Conservation (phyloP, 2,113 vertebrate genomes). For the Cranoglanis bouderius region DNA sequence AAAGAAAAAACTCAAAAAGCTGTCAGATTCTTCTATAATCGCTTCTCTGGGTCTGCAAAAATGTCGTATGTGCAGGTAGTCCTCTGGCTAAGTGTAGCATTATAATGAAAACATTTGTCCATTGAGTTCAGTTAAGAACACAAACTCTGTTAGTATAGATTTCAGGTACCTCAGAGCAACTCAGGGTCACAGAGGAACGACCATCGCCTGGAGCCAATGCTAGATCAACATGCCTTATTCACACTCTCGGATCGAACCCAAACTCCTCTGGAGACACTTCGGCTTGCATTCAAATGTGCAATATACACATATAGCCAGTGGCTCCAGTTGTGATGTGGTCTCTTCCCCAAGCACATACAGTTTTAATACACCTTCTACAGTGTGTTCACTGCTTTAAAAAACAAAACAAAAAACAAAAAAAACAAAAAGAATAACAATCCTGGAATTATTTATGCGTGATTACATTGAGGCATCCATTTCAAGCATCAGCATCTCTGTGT, state of each 20-base stretch:
- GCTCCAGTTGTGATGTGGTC: conserved; percentile 29
- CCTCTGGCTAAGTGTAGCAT: conserved; percentile 31
- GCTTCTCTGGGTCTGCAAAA: neutral
- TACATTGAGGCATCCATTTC: neutral
- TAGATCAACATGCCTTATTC: conserved; percentile 41
- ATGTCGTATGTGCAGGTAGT: neutral
- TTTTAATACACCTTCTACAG: conserved; percentile 47
- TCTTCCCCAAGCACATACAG: conserved; percentile 44
- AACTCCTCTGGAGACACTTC: conserved; percentile 14
- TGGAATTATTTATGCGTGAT: conserved; percentile 21
- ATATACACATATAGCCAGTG: neutral
- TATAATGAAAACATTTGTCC: conserved; percentile 31
- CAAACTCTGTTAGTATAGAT: conserved; percentile 39
- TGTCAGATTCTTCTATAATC: neutral
- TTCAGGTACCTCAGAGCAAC: conserved; percentile 23
- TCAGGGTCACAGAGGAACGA: conserved; percentile 18
- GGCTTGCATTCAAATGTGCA: conserved; percentile 1
- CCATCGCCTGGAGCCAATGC: neutral
- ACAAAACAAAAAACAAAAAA: too few species aligned
- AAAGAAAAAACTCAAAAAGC: neutral
- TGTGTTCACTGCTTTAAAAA: conserved; percentile 37
- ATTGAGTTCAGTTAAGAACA: conserved; percentile 26
- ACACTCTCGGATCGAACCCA: conserved; percentile 18
- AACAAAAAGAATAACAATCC: conserved; percentile 32
- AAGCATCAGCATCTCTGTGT: neutral